Evolutionary conservation across 2,797 vertebrate genomes (phyloP), one percentile per base, ranked within the genome.

Genomic region (Hyperoplus immaculatus): DNA sequence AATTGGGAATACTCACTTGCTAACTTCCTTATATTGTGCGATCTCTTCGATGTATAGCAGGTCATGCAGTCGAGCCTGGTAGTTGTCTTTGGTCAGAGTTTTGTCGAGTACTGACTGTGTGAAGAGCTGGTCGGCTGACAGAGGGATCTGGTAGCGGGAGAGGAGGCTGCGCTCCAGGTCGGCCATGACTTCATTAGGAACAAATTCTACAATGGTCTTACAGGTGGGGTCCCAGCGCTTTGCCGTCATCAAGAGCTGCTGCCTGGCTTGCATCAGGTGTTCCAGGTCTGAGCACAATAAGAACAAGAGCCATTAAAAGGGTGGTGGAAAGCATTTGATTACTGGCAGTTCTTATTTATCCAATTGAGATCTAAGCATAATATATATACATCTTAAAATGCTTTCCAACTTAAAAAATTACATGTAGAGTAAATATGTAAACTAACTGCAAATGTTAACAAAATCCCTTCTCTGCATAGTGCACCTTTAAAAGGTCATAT

Each of bases 41-140:
- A 99, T 99, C 93, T 99, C 98, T 90, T 99, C 98, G 45, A 99
- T 99, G 83, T 99, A 99, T 77, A 99, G 98, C 92, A 99, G 96
- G 92, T 99, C 98, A 1, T 99, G 98, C 71, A 99, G 94, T 64
- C 98, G 96, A 66, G 98, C 95, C 95, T 98, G 98, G 89, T 99
- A 99, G 94, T 99, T 99, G 82, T 95, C 95, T 95, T 96, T 97
- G 91, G 97, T 99, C 92, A 99, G 91, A 77, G 96, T 96, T 93
- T 98, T 98, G 95, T 99, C 98, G 95, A 99, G 95, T 76, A 99
- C 98, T 8, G 98, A 99, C 94, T 99, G 98, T 63, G 98, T 99
- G 93, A 99, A 99, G n/a, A 99, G 97, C 95, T 99, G 98, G 94
- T 99, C 98, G 55, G 98, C 98, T 65, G 98, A 99, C 42, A 99